Percentiles rank a stretch among this genome's conserved stretches.
Conservation (phyloP, 2,113 vertebrate species). For the Anseranas semipalmata region DNA sequence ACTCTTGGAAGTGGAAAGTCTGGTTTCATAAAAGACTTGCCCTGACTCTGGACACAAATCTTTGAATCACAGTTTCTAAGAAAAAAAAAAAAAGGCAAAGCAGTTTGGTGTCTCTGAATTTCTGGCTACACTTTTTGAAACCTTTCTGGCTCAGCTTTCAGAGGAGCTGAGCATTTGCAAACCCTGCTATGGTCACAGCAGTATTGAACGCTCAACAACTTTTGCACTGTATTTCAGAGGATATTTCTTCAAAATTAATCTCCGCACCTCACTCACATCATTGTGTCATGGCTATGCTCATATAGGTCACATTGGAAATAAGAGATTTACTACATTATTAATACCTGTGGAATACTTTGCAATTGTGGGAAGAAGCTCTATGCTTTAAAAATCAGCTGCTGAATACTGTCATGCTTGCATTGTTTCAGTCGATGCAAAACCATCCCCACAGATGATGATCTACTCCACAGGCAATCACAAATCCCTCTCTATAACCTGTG, state of each 20-base stretch:
- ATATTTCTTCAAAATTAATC: background rate
- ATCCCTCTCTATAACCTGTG: background rate
- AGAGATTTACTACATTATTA: background rate
- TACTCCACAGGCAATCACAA: background rate
- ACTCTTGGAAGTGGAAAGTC: background rate
- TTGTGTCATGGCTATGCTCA: background rate
- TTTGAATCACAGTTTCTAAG: background rate
- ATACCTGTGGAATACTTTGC: background rate
- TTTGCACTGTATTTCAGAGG: background rate
- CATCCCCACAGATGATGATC: background rate
- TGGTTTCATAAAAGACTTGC: background rate
- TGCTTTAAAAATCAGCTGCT: background rate
- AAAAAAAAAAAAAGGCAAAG: background rate
- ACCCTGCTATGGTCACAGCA: background rate
- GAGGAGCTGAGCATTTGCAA: background rate
- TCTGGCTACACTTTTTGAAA: background rate
- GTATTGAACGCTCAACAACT: background rate
- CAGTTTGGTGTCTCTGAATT: background rate
- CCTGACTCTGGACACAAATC: background rate
- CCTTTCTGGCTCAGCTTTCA: background rate
- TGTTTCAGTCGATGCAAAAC: background rate
- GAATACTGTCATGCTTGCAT: background rate
- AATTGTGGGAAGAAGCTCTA: background rate
- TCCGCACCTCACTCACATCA: background rate
- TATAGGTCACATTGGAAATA: background rate